A percentile compares a stretch with the other conserved stretches of the same genome.
Conservation (phyloP, 1,140 invertebrate genomes). For the Sesamia nonagrioides region DNA sequence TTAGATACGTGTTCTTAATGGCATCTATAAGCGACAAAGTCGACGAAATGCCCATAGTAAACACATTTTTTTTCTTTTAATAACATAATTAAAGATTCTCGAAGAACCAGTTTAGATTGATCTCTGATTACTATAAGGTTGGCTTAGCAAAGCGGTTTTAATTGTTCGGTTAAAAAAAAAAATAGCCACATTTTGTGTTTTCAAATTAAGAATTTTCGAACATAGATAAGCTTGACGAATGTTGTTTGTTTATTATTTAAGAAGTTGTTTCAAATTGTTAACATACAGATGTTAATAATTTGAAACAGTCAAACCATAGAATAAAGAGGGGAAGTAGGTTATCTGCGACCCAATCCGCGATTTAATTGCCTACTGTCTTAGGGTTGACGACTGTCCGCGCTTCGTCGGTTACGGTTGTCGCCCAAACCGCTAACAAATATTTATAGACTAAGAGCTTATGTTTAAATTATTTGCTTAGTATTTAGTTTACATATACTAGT, state of each 20-base stretch:
- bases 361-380: no score
- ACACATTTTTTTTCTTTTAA: conserved; percentile 72
- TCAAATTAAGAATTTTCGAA: conserved; percentile 40
- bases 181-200: background rate
- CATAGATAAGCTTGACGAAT: conserved; percentile 35
- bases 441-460: no score
- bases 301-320: no score
- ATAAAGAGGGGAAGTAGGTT: no score
- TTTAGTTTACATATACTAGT: no score
- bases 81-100: conserved; percentile 69
- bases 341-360: no score
- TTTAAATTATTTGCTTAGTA: no score
- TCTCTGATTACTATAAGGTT: conserved; percentile 31
- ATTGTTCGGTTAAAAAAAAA: background rate
- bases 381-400: no score
- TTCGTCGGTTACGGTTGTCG: no score
- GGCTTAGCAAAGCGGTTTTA: background rate
- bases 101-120: conserved; percentile 50
- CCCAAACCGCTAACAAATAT: no score
- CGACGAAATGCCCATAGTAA: conserved; percentile 72
- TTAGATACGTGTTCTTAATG: conserved; percentile 77
- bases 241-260: background rate
- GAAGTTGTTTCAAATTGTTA: conserved; percentile 17
- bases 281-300: no score
- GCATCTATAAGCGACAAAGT: conserved; percentile 65